phyloP scores from a whole-genome alignment of 2,888 invertebrate species.

The Euzophera pinguis region DNA sequence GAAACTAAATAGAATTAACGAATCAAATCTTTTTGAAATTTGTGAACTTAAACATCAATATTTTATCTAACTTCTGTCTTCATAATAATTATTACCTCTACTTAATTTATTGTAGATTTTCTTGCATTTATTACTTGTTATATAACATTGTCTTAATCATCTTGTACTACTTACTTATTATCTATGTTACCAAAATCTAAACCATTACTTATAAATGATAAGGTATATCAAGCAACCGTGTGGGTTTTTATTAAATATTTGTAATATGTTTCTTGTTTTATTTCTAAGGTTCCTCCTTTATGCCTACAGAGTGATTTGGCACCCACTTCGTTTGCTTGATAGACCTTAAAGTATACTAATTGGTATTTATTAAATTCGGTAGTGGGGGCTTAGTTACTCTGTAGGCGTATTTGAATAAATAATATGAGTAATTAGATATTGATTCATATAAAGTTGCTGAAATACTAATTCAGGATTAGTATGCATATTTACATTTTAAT shows the following conservation, averaged over 20 bases:
- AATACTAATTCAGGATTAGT: too few relatives aligned
- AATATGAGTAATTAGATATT: neutral
- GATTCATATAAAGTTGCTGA: neutral
- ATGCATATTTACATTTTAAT: too few relatives aligned
- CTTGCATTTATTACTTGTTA: neutral
- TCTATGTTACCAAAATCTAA: neutral
- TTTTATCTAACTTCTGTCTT: neutral
- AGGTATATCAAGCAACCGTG: slow-evolving; percentile 77
- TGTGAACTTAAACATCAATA: neutral
- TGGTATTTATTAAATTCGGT: slow-evolving; percentile 29
- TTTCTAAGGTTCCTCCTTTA: slow-evolving; percentile 38
- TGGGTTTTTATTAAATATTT: slow-evolving; percentile 69
- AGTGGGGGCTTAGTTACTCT: slow-evolving; percentile 52
- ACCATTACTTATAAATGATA: slow-evolving; percentile 22
- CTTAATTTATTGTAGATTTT: neutral
- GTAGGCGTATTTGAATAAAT: slow-evolving; percentile 33
- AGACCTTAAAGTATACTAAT: slow-evolving; percentile 50
- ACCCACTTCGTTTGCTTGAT: slow-evolving; percentile 72
- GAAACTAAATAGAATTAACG: too few relatives aligned
- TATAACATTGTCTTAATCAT: neutral
- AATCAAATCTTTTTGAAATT: neutral
- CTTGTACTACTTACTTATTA: neutral
- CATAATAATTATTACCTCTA: neutral
- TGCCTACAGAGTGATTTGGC: slow-evolving; percentile 62
- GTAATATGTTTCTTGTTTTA: slow-evolving; percentile 54